Base-by-base conservation (phyloP, 1,140 invertebrate genomes). In the Pseudomyrmex gracilis region DNA sequence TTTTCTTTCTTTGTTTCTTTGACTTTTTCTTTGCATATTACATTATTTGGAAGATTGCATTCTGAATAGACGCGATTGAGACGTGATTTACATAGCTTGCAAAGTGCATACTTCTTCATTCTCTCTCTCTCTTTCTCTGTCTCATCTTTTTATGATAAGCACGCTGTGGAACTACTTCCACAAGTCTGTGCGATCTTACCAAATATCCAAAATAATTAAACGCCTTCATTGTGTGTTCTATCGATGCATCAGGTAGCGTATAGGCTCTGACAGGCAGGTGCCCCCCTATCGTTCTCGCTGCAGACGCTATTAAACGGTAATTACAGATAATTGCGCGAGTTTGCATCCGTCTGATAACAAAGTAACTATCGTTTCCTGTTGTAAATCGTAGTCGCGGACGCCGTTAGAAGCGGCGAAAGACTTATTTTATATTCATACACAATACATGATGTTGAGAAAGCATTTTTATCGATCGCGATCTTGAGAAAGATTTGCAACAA, bases 281-380 rank as follows among this genome's bases (percentile, higher is more conserved):
- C 58, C 60, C 60, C 60, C 71, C 58, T 67, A 55, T 68, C 60
- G 24, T 49, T 78, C 51, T 83, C 71, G 84, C 34, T 34, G 34
- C 34, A 34, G 34, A 34, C 34, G 34, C 76, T 70, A 90, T 90
- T 90, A 90, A 90, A 90, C 85, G 82, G 63, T 86, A 89, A 90
- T 90, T 90, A 90, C 64, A 73, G 89, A 78, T 90, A 90, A 90
- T 90, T 90, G 86, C 77, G 74, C 55, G 83, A 78, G 80, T 87
- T 85, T 87, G 77, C 86, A 83, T 90, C 74, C 83, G 85, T 86
- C 74, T 76, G 87, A 89, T 89, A 89, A 80, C 85, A 80, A 83
- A 87, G 73, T 80, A 78, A 87, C 78, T 76, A 87, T 89, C 78
- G 82, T 66, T 87, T 89, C 88, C 88, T 89, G 87, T 49, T 66